Conservation (phyloP, 2,888 invertebrate genomes). For the Globia sparganii region DNA sequence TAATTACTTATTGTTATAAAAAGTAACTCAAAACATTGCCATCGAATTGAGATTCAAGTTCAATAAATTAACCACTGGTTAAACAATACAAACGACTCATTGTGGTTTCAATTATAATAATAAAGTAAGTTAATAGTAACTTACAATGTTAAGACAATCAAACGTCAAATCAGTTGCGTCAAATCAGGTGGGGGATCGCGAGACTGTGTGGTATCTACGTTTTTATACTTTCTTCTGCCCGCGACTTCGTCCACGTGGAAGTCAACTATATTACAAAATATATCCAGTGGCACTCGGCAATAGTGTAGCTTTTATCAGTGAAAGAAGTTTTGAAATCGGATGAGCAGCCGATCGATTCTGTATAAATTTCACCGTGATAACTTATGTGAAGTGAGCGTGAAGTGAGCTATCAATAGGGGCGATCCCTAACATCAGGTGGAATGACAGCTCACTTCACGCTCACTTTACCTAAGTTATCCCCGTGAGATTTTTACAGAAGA, state of each 20-base stretch:
- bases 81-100: neutral
- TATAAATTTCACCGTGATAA: too few species aligned
- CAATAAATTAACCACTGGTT: neutral
- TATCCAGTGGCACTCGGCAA: neutral
- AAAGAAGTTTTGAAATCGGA: neutral
- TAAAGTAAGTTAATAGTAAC: neutral
- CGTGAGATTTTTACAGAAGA: too few species aligned
- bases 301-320: neutral
- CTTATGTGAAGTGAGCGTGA: too few species aligned
- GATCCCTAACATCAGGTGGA: too few species aligned
- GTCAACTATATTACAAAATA: neutral
- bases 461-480: too few species aligned
- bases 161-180: neutral
- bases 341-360: too few species aligned
- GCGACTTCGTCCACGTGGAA: neutral
- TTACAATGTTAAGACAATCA: neutral
- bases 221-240: neutral
- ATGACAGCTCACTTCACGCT: too few species aligned
- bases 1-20: neutral
- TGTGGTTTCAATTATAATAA: neutral
- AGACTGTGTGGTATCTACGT: neutral
- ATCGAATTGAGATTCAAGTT: neutral
- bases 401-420: too few species aligned
- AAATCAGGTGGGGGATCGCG: too few species aligned
- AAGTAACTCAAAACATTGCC: neutral